phyloP scores from a whole-genome alignment of 2,797 vertebrate genomes.

The Mormyrops attenuatus region DNA sequence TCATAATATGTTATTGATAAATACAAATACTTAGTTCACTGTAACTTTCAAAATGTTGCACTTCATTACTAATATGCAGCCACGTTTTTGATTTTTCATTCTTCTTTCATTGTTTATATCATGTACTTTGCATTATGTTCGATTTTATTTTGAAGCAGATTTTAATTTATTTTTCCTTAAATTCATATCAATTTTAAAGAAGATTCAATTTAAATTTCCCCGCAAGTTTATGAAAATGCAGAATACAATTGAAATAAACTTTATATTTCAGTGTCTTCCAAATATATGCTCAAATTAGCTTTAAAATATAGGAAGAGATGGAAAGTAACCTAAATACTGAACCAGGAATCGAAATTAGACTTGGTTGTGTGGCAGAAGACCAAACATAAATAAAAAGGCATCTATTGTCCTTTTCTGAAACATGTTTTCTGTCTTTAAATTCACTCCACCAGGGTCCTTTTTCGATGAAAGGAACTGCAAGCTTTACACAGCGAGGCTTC shows the following conservation, averaged over 20 bases:
- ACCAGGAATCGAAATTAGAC: slow-evolving; percentile 17
- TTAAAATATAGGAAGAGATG: not conserved
- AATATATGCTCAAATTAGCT: not conserved
- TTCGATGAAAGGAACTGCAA: slow-evolving; percentile 44
- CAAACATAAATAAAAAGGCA: slow-evolving; percentile 21
- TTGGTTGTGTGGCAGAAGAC: slow-evolving; percentile 9
- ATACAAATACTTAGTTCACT: not conserved
- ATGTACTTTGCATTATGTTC: not conserved
- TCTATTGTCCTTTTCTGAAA: slow-evolving; percentile 19
- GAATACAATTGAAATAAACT: not conserved
- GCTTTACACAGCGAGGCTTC: slow-evolving; percentile 56
- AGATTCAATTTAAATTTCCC: not conserved
- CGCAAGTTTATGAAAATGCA: not conserved
- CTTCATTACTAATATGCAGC: not conserved
- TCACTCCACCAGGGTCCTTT: slow-evolving; percentile 29
- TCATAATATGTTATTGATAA: not conserved
- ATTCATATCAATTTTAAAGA: not conserved
- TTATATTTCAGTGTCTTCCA: not conserved
- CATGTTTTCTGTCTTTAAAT: slow-evolving; percentile 22
- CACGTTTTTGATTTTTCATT: not conserved
- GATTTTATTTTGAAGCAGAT: not conserved
- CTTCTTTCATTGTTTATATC: not conserved
- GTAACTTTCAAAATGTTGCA: not conserved
- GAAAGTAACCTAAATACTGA: not conserved
- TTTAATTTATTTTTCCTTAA: not conserved